Base-by-base conservation (phyloP, 2,888 invertebrate genomes). In the Drosophila meridionalis region DNA sequence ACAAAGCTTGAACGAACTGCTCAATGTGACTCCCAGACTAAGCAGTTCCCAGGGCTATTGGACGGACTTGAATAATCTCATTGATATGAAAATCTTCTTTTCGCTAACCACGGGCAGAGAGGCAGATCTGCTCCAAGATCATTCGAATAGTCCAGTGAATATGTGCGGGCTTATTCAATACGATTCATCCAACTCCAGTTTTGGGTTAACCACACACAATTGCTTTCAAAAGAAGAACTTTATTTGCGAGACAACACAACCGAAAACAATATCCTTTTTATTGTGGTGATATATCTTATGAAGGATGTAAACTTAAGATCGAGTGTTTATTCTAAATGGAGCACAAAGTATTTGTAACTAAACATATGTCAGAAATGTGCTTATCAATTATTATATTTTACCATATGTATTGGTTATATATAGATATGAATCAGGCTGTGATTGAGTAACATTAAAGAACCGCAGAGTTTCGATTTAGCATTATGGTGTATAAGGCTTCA, bases 31-130 rank as follows among this genome's bases (percentile, higher is more conserved):
- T 12, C 0, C 0, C 0, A 20, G 5, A 0, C 42, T 78, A 0
- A 47, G 48, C 0, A 34, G 2, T 2, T 50, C 52, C 11, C 11
- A 14, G 0, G 6, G 20, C 1, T 69, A 78, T n/a, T 78, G 69
- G 75, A 75, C 78, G 1, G 78, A 78, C 61, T 8, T 78, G 11
- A 78, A 78, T 12, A 78, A 78, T 38, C 62, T 74, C 1, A 56
- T 34, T 0, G 3, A 53, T 0, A 0, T 0, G 2, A 0, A 0
- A 0, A 7, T 0, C 1, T 74, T 62, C 55, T 47, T 45, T 53
- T 78, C 74, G 8, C 14, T 70, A 30, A 73, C 77, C 1, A 69
- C 73, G 2, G 77, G 77, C 1, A 0, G 0, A 0, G 0, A 2
- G 0, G 56, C 45, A 2, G 11, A n/a, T 0, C 26, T 73, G 12